phyloP scores from a whole-genome alignment of 2,113 vertebrate species.

The Centropristis striata region DNA sequence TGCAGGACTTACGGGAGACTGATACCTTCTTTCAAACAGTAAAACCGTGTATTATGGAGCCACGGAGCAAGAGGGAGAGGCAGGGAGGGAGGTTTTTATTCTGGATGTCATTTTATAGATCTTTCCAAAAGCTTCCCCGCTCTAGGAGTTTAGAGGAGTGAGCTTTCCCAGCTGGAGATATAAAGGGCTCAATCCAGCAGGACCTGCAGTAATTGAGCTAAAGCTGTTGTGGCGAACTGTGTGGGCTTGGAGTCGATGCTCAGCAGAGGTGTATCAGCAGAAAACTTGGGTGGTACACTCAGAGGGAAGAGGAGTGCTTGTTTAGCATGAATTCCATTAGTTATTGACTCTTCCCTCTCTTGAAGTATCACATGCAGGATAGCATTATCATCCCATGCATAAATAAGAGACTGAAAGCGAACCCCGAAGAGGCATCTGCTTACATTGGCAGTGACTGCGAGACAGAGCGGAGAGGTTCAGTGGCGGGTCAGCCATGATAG shows the following conservation, averaged over 20 bases:
- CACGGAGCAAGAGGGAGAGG: slow-evolving; percentile 6
- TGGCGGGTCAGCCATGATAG: slow-evolving; percentile 70
- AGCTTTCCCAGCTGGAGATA: slow-evolving; percentile 79
- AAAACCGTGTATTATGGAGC: slow-evolving; percentile 57
- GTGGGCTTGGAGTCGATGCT: slow-evolving; percentile 64
- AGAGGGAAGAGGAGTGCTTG: slow-evolving; percentile 52
- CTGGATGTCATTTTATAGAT: slow-evolving; percentile 70
- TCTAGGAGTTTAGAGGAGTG: slow-evolving; percentile 60
- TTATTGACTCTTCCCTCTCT: slow-evolving; percentile 62
- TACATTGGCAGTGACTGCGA: slow-evolving; percentile 70
- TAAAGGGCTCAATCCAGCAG: slow-evolving; percentile 58
- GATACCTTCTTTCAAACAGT: slow-evolving; percentile 61
- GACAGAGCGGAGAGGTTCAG: slow-evolving; percentile 75
- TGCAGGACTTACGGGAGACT: slow-evolving; percentile 50
- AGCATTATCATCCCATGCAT: slow-evolving; percentile 72
- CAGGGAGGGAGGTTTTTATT: slow-evolving; percentile 48
- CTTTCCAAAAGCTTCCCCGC: slow-evolving; percentile 56
- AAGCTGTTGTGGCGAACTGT: slow-evolving; percentile 69
- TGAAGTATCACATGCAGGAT: slow-evolving; percentile 64
- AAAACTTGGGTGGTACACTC: slow-evolving; percentile 61
- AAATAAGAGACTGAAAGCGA: slow-evolving; percentile 67
- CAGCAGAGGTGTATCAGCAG: slow-evolving; percentile 49
- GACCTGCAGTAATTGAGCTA: slow-evolving; percentile 65
- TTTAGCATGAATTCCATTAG: slow-evolving; percentile 65
- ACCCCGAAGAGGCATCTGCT: slow-evolving; percentile 74